A percentile compares a stretch with the other conserved stretches of the same genome.
phyloP scores from a whole-genome alignment of 2,113 vertebrate species.

The Saguinus imperator region DNA sequence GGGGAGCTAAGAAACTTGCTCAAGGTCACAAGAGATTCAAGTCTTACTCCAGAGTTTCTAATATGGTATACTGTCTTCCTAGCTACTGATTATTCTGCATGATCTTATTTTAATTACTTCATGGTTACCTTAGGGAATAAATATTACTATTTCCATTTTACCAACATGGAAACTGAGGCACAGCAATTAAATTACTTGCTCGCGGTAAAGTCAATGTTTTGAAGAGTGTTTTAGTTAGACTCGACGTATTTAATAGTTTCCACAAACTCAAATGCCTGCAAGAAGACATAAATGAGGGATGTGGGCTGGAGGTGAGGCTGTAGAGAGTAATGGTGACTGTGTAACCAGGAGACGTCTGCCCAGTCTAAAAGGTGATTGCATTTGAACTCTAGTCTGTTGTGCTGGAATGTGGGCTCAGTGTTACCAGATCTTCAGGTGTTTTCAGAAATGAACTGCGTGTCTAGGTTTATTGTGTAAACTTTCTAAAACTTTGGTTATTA shows the following conservation, averaged over 20 bases:
- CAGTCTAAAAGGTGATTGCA: not conserved
- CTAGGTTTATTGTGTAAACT: not conserved
- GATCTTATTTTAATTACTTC: not conserved
- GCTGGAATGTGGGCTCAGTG: not conserved
- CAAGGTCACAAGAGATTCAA: not conserved
- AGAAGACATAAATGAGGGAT: not conserved
- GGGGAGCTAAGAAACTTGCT: not conserved
- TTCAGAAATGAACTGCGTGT: not conserved
- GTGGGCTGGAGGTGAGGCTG: not conserved
- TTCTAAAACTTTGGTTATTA: not conserved
- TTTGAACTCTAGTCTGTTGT: not conserved
- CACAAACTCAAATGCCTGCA: not conserved
- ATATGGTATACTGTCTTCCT: not conserved
- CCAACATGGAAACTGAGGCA: not conserved
- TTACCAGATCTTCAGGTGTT: not conserved
- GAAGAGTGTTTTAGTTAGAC: not conserved
- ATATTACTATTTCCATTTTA: not conserved
- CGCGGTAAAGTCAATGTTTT: not conserved
- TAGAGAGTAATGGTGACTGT: not conserved
- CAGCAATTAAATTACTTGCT: not conserved
- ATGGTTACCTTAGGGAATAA: not conserved
- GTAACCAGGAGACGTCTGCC: not conserved
- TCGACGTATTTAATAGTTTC: not conserved
- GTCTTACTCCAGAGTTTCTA: not conserved
- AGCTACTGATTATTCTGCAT: accelerated